phyloP scores from a whole-genome alignment of 2,113 vertebrate species.

The Suncus etruscus region DNA sequence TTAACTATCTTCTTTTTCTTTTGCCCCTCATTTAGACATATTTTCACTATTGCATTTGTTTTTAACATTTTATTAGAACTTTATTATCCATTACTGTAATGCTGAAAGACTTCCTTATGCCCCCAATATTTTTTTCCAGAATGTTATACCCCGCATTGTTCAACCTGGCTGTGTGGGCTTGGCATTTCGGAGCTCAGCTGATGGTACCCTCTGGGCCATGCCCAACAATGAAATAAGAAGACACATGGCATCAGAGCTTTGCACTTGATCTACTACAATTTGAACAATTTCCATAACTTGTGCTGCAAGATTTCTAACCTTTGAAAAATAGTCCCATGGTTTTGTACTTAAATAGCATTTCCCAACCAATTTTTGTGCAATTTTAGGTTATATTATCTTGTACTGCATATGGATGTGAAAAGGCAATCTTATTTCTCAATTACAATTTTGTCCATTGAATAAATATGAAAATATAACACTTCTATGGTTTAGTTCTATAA shows the following conservation, averaged over 20 bases:
- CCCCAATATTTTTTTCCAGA: too few species aligned
- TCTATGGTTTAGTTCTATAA: not conserved
- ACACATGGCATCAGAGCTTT: too few species aligned
- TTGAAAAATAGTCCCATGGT: not conserved
- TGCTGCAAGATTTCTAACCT: not conserved
- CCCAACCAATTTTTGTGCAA: not conserved
- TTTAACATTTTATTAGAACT: not conserved
- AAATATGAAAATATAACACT: not conserved
- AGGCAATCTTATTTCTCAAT: not conserved
- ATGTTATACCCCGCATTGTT: too few species aligned
- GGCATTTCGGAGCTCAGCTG: too few species aligned
- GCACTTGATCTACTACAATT: too few species aligned
- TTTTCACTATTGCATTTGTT: not conserved
- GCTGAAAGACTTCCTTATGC: not conserved
- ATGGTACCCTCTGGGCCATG: too few species aligned
- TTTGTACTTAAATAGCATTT: not conserved
- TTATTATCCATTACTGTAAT: not conserved
- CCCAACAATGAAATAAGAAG: too few species aligned
- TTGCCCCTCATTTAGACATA: not conserved
- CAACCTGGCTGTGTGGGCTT: too few species aligned
- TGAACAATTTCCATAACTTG: not conserved
- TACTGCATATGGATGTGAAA: not conserved
- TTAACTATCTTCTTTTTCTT: not conserved
- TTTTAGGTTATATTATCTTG: not conserved
- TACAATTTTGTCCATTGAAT: not conserved